phyloP scores from a whole-genome alignment of 2,113 vertebrate species.

The Circaetus gallicus region DNA sequence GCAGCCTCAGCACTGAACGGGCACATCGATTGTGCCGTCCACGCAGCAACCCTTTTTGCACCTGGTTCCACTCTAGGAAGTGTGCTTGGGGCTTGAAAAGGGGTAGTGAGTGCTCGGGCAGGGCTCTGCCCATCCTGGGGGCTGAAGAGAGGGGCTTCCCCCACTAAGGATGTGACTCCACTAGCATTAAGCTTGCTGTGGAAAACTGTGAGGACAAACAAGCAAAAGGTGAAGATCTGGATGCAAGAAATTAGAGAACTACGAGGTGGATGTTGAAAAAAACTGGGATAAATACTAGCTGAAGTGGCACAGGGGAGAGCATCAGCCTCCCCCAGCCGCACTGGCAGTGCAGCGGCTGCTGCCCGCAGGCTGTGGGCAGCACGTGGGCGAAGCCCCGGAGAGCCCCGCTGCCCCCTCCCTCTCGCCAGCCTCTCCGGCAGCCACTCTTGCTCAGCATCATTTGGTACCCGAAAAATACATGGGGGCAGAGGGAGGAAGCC shows the following conservation, averaged over 20 bases:
- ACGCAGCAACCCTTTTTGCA: neutral
- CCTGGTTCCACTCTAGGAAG: neutral
- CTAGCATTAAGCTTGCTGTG: neutral
- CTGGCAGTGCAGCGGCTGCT: neutral
- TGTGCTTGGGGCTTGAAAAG: neutral
- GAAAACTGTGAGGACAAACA: neutral
- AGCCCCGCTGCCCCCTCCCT: fast-evolving
- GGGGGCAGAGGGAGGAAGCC: neutral
- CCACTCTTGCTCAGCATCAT: neutral
- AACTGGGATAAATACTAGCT: neutral
- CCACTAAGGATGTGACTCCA: neutral
- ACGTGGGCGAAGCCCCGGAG: fast-evolving
- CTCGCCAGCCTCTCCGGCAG: neutral
- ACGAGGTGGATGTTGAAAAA: fast-evolving
- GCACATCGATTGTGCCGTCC: fast-evolving
- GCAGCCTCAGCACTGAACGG: neutral
- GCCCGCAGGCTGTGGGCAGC: fast-evolving
- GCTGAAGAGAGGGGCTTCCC: neutral
- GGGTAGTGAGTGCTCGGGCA: fast-evolving
- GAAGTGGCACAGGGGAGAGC: neutral
- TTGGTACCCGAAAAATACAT: neutral
- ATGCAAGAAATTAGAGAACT: neutral
- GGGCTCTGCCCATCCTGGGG: neutral
- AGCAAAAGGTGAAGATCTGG: neutral
- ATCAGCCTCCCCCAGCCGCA: neutral